Percentiles rank a stretch among this genome's conserved stretches.
Evolutionary conservation across 2,113 vertebrate species (phyloP).

Genomic region (Columbina picui): DNA sequence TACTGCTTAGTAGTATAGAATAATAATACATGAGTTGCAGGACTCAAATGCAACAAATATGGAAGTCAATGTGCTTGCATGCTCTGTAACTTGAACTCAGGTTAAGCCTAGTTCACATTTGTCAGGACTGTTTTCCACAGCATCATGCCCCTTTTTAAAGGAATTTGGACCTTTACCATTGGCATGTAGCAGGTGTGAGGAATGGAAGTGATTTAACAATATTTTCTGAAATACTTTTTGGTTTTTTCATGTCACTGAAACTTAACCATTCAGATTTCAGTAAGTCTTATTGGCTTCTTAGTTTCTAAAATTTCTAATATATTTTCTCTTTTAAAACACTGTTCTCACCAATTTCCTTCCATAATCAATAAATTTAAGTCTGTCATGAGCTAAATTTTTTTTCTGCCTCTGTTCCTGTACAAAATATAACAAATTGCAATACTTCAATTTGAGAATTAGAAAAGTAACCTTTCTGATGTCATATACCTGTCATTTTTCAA

Average conservation of each 20-base stretch:
- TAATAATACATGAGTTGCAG: background rate
- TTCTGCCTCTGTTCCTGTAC: background rate
- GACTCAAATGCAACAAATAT: background rate
- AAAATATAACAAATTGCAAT: background rate
- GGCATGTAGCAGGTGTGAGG: background rate
- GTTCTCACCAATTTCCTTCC: background rate
- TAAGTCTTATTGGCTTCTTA: background rate
- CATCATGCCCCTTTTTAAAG: background rate
- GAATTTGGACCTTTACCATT: background rate
- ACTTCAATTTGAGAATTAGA: background rate
- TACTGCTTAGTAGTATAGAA: background rate
- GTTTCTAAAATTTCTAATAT: background rate
- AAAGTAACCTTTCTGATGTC: background rate
- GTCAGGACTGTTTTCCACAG: background rate
- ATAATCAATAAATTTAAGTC: background rate
- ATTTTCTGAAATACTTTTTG: background rate
- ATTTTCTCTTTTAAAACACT: background rate
- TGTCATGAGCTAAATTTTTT: background rate
- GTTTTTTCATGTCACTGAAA: background rate
- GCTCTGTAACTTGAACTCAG: background rate
- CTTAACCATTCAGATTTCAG: background rate
- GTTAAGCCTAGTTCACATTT: background rate
- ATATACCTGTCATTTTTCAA: background rate
- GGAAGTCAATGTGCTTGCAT: background rate
- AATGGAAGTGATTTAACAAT: background rate